Conservation (phyloP, 2,113 vertebrate genomes). For the Eolophus roseicapilla region DNA sequence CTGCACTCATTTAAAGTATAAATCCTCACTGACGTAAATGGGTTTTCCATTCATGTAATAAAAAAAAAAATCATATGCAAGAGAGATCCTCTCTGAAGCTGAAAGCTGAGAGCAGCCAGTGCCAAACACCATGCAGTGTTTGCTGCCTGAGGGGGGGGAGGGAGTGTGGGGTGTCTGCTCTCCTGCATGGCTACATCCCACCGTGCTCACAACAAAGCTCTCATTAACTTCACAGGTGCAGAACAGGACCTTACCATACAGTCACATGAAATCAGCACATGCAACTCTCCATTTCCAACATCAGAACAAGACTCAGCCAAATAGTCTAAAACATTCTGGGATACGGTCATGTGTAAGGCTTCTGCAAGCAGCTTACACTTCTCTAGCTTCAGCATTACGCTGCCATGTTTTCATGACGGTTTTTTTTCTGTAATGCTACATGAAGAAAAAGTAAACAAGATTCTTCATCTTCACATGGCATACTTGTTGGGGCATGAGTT, state of each 20-base stretch:
- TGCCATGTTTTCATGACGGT: background rate
- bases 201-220: background rate
- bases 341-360: background rate
- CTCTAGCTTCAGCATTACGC: background rate
- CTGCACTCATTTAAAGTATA: background rate
- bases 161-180: accelerated
- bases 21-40: background rate
- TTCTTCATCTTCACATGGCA: background rate
- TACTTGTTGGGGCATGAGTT: background rate
- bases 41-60: background rate
- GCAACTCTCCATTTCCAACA: background rate
- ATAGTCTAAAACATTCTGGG: background rate
- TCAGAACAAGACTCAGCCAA: background rate
- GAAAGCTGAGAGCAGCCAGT: background rate
- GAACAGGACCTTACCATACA: background rate
- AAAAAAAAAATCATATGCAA: background rate
- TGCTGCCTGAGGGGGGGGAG: background rate
- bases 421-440: background rate
- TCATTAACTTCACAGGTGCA: background rate
- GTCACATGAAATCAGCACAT: background rate
- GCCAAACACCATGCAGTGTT: background rate
- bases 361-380: background rate
- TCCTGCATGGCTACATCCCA: background rate
- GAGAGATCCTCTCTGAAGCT: background rate
- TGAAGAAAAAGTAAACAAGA: background rate